Percentiles rank a stretch among this genome's conserved stretches.
phyloP scores from a whole-genome alignment of 2,888 invertebrate genomes.

The Lissonota sp. region DNA sequence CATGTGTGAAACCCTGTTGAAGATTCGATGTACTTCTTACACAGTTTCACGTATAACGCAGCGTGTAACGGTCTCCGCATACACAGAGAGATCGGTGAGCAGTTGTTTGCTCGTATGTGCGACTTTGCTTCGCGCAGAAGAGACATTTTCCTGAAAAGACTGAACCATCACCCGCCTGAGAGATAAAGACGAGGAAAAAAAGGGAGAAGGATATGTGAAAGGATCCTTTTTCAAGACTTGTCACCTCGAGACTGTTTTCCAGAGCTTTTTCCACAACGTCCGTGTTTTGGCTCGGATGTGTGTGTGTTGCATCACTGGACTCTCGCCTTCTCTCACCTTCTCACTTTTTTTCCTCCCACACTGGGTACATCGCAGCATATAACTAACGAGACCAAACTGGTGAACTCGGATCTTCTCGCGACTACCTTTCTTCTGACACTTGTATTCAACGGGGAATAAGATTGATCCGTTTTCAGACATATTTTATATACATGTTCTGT shows the following conservation, averaged over 20 bases:
- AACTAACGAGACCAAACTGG: conserved; percentile 23
- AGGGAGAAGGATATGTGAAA: conserved; percentile 23
- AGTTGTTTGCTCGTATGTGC: conserved; percentile 23
- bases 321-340: not conserved
- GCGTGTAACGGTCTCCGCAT: conserved; percentile 12
- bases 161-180: conserved; percentile 47
- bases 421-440: conserved; percentile 22
- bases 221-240: conserved; percentile 55
- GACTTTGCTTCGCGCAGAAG: no score
- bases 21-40: conserved; percentile 56
- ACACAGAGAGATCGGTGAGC: not conserved
- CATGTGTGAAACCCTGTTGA: conserved; percentile 35
- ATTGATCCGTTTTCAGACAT: conserved; percentile 31
- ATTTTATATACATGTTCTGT: conserved; percentile 9
- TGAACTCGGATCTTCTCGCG: conserved; percentile 35
- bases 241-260: conserved; percentile 52
- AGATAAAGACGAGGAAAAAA: conserved; percentile 11
- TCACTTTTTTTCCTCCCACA: not conserved
- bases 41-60: conserved; percentile 20
- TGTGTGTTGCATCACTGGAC: not conserved
- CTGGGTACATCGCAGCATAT: conserved; percentile 6
- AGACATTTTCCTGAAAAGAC: conserved; percentile 48
- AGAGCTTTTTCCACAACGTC: conserved; percentile 26
- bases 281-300: conserved; percentile 8
- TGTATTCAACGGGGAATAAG: conserved; percentile 44